Base-by-base conservation (phyloP, 1,140 invertebrate genomes). In the Trachymyrmex cornetzi region DNA sequence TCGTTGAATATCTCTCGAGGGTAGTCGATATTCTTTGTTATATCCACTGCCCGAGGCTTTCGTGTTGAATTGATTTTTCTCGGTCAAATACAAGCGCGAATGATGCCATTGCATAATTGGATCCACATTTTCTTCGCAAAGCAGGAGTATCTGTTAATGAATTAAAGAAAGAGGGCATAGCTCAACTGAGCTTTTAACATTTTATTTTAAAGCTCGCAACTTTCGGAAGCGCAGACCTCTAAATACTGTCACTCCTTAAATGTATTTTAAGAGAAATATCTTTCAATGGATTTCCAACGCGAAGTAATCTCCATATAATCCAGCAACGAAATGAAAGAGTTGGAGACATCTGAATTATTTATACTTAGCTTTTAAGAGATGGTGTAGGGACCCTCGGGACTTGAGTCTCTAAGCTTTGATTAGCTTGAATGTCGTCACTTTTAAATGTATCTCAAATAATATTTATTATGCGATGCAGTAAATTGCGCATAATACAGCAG, bases 11-110 rank as follows among this genome's bases (percentile, higher is more conserved):
- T 30, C 59, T 53, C 24, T 50, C 38, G 50, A 79, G 44, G 19
- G 19, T 44, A 22, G 5, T 77, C 75, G 24, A 50, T 77, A 59
- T 79, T 44, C 24, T 34, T 66, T 79, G 11, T 79, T 50, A 66
- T 7, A 24, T 11, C 38, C 5, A 30, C 2, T 27, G 24, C 63
- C 14, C 48, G 30, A 34, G 9, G 44, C 64, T 75, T 30, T 75
- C 1, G n/a, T 22, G 14, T 30, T 19, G 38, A 74, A 59, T 57
- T 38, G 34, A 77, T 77, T 34, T 44, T 61, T 24, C 22, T 61
- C 81, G n/a, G 38, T 2, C 30, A 67, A 67, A 57, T 57, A 59
- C 14, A 16, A 3, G 6, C 48, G 30, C 63, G 14, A 72, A 81
- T 14, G 48, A 27, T 24, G 12, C 19, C 38, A 19, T 66, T 50